Percentiles rank a stretch among this genome's conserved stretches.
Evolutionary conservation across 2,797 vertebrate species (phyloP).

Genomic region (Phrynocephalus forsythii): DNA sequence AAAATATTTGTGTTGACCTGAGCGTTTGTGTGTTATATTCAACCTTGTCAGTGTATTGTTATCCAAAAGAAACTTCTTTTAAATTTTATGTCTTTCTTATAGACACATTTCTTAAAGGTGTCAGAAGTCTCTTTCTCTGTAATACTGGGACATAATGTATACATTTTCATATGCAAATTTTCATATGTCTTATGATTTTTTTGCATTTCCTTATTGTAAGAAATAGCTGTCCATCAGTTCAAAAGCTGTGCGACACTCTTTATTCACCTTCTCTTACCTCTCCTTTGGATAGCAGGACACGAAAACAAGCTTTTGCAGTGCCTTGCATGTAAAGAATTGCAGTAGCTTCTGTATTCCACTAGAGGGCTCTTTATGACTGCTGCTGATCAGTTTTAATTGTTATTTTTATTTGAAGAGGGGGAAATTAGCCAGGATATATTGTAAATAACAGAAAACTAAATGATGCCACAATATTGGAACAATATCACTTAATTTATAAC

Average conservation of each 20-base stretch:
- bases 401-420: fast-evolving
- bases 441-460: background rate
- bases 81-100: too few species aligned
- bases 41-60: too few species aligned
- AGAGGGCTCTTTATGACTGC: constrained; percentile 56
- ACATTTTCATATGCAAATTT: background rate
- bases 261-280: background rate
- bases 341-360: background rate
- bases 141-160: too few species aligned
- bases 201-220: background rate
- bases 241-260: background rate
- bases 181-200: background rate
- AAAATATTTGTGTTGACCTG: too few species aligned
- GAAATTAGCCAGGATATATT: background rate
- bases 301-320: too few species aligned
- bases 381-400: fast-evolving
- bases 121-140: too few species aligned
- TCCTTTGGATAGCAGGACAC: background rate
- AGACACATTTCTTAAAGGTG: too few species aligned
- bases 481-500: background rate
- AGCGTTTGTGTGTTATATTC: too few species aligned
- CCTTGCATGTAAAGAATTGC: constrained; percentile 12
- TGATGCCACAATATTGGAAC: background rate
- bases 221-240: background rate
- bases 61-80: too few species aligned